Evolutionary conservation across 1,140 invertebrate species (phyloP), one percentile per base, ranked within the genome.

Genomic region (Ephestia elutella): DNA sequence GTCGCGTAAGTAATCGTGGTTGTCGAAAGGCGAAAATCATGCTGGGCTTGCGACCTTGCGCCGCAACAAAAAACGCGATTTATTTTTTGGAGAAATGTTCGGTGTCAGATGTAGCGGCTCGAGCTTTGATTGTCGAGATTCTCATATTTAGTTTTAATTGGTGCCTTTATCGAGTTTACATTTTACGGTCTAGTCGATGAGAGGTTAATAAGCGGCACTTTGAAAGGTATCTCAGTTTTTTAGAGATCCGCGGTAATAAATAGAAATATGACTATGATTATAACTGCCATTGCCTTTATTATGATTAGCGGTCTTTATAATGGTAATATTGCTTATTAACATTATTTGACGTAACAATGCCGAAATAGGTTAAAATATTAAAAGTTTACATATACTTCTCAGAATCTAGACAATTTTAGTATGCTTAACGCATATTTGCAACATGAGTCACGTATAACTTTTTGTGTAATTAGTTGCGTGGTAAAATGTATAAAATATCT

Each of bases 141-240:
- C 84, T 88, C 86, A 86, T 88, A 85, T 88, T 87, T 87, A 87
- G 86, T 86, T 88, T 88, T 88, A 88, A 88, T 88, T 88, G 86
- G 86, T 88, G 82, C 81, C 82, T 86, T 88, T 86, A 88, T 88
- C 83, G 83, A 86, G 83, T 88, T 88, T 88, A 88, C 83, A 84
- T 86, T 88, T 88, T 88, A 88, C 86, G 86, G 86, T 88, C 82
- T 76, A 78, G 67, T 84, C 83, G 86, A 86, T 86, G 86, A 88
- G 82, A 86, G 83, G 82, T 86, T 88, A 88, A 87, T 88, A 87
- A 86, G 86, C 86, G 86, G 86, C 84, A 79, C 82, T 88, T 86
- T 84, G 78, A 88, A 82, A 86, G 78, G 82, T 84, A 84, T 80
- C 82, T 82, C 66, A 69, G 71, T 73, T 80, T 85, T 86, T 82